Evolutionary conservation across 2,113 vertebrate species (phyloP), one percentile per base, ranked within the genome.

Genomic region (Loxodonta africana): DNA sequence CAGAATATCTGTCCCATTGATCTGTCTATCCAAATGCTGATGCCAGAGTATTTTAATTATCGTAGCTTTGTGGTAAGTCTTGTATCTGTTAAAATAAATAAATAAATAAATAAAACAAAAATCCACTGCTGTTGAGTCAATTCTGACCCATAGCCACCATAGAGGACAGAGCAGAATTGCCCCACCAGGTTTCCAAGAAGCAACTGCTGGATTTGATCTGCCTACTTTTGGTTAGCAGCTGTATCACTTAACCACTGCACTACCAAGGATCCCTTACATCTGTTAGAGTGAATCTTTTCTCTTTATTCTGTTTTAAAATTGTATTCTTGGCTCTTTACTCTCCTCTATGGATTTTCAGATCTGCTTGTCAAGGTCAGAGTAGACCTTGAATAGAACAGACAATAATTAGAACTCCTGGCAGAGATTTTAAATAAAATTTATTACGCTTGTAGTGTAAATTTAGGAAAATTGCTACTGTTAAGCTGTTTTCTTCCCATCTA

Each of bases 361-460:
- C 60, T 96, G 18, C 23, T 81, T 84, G 85, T 82, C 44, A 74
- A 94, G 41, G 78, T 90, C 28, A 14, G 26, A 92, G 90, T 88
- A 74, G 69, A 73, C 33, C 17, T 73, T 73, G 17, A 73, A 37
- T 37, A 14, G 69, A 73, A 73, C 60, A 62, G 60, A 62, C 28
- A 73, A 10, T 37, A 15, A 73, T 73, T 73, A 73, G 33, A 73
- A 37, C 18, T 73, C 33, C 69, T 73, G 33, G 17, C 28, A 51
- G 33, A 33, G 25, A 83, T 57, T 88, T 93, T 83, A 57, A 94
- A 69, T 26, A 85, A 46, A 90, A 88, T 84, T 57, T 96, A 89
- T 93, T 83, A 94, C 86, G 48, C 81, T 76, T 76, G 10, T 88
- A 57, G 65, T 65, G 23, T 82, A 48, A 77, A 88, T 63, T 94